phyloP scores from a whole-genome alignment of 2,113 vertebrate species.

The Rhinoderma darwinii region DNA sequence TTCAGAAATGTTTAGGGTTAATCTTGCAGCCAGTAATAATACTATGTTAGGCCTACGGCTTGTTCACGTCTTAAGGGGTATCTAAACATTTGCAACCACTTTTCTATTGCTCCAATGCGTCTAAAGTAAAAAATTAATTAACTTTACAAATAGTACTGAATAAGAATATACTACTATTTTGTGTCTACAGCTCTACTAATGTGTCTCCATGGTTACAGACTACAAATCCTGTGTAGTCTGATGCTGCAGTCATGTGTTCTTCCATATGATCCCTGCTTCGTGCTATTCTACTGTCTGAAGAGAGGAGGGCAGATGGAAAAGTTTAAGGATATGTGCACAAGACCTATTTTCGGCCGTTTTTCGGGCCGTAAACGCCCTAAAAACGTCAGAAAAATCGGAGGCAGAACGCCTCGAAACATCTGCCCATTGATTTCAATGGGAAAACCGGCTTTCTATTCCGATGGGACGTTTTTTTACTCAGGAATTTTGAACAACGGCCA shows the following conservation, averaged over 20 bases:
- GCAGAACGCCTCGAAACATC: too few relatives aligned
- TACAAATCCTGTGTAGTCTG: not conserved
- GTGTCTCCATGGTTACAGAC: not conserved
- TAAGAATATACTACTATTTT: not conserved
- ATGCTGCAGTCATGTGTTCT: not conserved
- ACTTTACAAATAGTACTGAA: not conserved
- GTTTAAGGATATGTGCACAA: too few relatives aligned
- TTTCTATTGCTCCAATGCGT: not conserved
- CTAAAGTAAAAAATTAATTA: not conserved
- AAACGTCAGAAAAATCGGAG: too few relatives aligned
- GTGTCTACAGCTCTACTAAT: not conserved
- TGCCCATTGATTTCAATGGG: too few relatives aligned
- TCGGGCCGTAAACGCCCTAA: too few relatives aligned
- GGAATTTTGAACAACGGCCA: too few relatives aligned
- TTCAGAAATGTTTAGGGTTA: not conserved
- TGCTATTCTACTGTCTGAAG: not conserved
- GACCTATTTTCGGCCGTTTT: too few relatives aligned
- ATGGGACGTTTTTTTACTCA: too few relatives aligned
- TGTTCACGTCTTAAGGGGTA: not conserved
- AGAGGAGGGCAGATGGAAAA: not conserved
- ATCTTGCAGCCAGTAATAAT: not conserved
- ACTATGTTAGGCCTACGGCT: not conserved
- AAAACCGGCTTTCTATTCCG: too few relatives aligned
- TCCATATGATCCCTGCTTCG: too few relatives aligned
- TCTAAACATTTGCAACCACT: not conserved